Evolutionary conservation across 1,140 invertebrate species (phyloP).

Genomic region (Drosophila grimshawi): DNA sequence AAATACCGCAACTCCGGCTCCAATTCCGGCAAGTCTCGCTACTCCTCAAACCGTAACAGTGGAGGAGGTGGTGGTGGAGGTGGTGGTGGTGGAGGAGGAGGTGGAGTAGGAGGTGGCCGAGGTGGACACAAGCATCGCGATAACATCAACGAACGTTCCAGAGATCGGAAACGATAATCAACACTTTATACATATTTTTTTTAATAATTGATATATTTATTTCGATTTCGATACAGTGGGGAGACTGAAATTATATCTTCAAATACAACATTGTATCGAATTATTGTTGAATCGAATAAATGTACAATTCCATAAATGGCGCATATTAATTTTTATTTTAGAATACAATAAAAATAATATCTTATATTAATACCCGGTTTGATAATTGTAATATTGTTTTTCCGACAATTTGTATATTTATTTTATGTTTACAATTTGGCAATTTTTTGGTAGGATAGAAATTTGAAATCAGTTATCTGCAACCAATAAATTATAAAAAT

Average conservation of each 20-base stretch:
- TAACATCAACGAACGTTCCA: constrained; percentile 62
- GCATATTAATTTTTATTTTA: neutral
- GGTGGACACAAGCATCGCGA: constrained; percentile 72
- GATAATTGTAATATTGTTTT: no score
- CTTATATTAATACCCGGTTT: no score
- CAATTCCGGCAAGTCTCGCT: constrained; percentile 69
- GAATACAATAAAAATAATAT: neutral
- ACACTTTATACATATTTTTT: constrained; percentile 6
- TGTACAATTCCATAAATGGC: constrained; percentile 4
- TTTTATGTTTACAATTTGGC: no score
- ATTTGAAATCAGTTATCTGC: no score
- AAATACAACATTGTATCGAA: constrained; percentile 3
- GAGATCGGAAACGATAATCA: constrained; percentile 76
- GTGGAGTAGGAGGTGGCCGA: constrained; percentile 31
- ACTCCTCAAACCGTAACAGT: constrained; percentile 59
- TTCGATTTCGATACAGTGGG: constrained; percentile 21
- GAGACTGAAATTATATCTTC: constrained; percentile 20
- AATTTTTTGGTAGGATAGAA: no score
- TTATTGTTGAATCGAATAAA: constrained; percentile 3
- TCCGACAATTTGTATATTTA: no score
- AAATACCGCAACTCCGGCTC: constrained; percentile 71
- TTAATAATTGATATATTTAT: constrained; percentile 26
- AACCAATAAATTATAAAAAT: no score
- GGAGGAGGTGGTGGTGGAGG: constrained; percentile 35
- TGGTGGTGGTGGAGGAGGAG: constrained; percentile 14